A percentile compares a stretch with the other conserved stretches of the same genome.
Conservation (phyloP, 1,140 invertebrate species). For the Temnothorax curvispinosus region DNA sequence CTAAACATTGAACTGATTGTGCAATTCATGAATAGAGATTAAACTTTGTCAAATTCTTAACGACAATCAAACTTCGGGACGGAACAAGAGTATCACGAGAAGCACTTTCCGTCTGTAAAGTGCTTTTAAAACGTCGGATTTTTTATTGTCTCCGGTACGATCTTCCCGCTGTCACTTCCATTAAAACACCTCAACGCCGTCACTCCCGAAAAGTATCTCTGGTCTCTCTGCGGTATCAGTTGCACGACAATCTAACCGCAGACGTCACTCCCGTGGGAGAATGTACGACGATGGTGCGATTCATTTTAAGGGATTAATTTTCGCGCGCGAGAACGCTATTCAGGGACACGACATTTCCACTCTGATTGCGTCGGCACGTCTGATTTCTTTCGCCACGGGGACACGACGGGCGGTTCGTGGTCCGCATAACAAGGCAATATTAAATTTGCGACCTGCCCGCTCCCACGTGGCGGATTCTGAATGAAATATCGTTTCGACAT, state of each 20-base stretch:
- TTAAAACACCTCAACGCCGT: conserved; percentile 27
- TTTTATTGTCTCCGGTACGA: conserved; percentile 31
- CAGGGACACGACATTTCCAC: conserved; percentile 41
- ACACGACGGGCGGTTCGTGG: conserved; percentile 19
- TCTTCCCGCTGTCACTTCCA: conserved; percentile 31
- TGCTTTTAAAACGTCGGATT: conserved; percentile 55
- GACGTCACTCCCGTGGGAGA: conserved; percentile 33
- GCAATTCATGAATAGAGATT: neutral
- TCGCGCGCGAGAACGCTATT: neutral
- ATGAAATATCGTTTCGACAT: conserved; percentile 44
- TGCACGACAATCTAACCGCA: conserved; percentile 34
- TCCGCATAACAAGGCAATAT: conserved; percentile 69
- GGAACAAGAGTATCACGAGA: conserved; percentile 26
- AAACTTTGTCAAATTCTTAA: neutral
- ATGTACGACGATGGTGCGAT: conserved; percentile 14
- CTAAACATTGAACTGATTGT: neutral
- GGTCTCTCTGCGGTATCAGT: neutral
- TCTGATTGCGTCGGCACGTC: conserved; percentile 54
- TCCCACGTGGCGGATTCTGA: neutral
- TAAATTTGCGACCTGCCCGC: conserved; percentile 64
- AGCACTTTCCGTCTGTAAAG: neutral
- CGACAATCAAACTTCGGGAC: neutral
- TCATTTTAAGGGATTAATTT: conserved; percentile 61
- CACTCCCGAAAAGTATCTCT: conserved; percentile 33
- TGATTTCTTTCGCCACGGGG: conserved; percentile 60